These are phyloP conservation scores for Heterochromis multidens DNA, from an alignment of 2,113 vertebrate species.

Conservation along the genomic window DNA sequence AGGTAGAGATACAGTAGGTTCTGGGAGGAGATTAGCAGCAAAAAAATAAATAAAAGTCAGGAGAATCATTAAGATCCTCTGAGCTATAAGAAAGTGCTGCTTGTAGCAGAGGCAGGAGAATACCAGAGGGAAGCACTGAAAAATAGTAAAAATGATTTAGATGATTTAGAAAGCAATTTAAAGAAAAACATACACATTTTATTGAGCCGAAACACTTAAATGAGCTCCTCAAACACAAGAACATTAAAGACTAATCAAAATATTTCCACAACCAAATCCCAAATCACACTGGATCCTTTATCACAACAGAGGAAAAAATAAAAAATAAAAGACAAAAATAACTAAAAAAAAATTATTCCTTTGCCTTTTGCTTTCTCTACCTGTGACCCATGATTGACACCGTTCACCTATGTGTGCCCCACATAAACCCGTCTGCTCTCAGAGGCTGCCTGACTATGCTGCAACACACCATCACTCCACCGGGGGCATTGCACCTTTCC, in stretches of 20 bases:
- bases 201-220: neutral
- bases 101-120: neutral
- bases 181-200: neutral
- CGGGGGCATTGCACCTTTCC: conserved; percentile 7
- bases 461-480: neutral
- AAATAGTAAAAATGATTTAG: neutral
- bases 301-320: neutral
- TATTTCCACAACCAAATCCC: neutral
- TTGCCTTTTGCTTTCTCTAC: neutral
- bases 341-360: neutral
- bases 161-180: neutral
- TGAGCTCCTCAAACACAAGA: neutral
- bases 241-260: neutral
- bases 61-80: neutral
- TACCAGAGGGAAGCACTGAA: neutral
- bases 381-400: neutral
- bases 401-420: neutral
- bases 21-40: neutral
- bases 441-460: neutral
- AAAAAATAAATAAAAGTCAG: neutral
- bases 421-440: neutral
- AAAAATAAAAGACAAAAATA: neutral
- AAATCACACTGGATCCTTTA: neutral
- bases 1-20: neutral
- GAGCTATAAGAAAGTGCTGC: neutral